phyloP scores from a whole-genome alignment of 2,888 invertebrate genomes.

The Macropis europaea region DNA sequence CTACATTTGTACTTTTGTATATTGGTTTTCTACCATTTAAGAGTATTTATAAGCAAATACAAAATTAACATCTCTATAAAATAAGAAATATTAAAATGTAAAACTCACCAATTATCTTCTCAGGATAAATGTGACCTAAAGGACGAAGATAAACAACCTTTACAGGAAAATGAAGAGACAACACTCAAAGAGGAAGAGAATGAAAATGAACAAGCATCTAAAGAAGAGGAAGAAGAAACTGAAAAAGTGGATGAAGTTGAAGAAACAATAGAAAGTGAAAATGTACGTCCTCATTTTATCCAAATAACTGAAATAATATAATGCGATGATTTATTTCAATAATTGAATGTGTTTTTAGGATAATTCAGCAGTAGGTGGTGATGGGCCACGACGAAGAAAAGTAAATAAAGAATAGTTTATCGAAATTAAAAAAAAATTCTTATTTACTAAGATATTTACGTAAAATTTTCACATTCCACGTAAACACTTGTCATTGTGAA shows the following conservation, averaged over 20 bases:
- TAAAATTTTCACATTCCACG: constrained; percentile 72
- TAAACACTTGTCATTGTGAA: constrained; percentile 64
- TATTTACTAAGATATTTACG: constrained; percentile 61
- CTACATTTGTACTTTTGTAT: too few species aligned
- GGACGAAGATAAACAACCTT: constrained; percentile 65
- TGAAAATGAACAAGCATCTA: constrained; percentile 42
- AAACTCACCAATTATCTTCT: background rate
- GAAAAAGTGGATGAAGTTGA: constrained; percentile 69
- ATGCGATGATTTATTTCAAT: background rate
- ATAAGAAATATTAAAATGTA: constrained; percentile 1
- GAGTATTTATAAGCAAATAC: background rate
- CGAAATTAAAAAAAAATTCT: constrained; percentile 48
- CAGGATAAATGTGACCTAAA: constrained; percentile 67
- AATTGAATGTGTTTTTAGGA: constrained; percentile 59
- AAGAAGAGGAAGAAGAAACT: constrained; percentile 70
- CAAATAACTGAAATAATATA: background rate
- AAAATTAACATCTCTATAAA: background rate
- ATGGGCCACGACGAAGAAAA: constrained; percentile 78
- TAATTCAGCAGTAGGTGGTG: constrained; percentile 63
- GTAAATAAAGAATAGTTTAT: constrained; percentile 73
- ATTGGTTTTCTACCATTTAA: too few species aligned
- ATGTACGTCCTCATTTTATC: constrained; percentile 61
- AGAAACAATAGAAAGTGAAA: constrained; percentile 65
- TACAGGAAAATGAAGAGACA: constrained; percentile 82
- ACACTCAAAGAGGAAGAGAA: constrained; percentile 59